Conservation (phyloP, 1,140 invertebrate species). For the Drosophila kepulauana region DNA sequence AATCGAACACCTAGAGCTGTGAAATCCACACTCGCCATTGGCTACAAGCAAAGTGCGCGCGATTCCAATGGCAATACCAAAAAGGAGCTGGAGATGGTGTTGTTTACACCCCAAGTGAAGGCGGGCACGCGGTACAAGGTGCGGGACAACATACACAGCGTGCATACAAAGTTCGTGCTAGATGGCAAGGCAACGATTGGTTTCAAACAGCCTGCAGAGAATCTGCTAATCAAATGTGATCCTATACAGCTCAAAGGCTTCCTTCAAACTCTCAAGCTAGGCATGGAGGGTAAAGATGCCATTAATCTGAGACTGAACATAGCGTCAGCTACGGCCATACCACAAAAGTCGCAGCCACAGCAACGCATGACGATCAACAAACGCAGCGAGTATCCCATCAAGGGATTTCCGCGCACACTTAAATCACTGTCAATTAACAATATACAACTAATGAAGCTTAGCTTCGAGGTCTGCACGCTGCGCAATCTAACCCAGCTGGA, state of each 20-base stretch:
- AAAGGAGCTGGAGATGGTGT: slow-evolving; percentile 87
- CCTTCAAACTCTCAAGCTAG: slow-evolving; percentile 88
- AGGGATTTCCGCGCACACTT: slow-evolving; percentile 88
- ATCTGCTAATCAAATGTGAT: slow-evolving; percentile 89
- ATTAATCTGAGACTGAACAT: slow-evolving; percentile 86
- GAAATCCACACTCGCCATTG: slow-evolving; percentile 88
- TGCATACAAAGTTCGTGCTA: slow-evolving; percentile 89
- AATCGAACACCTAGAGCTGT: slow-evolving; percentile 85
- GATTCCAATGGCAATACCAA: slow-evolving; percentile 65
- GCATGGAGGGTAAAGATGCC: slow-evolving; percentile 87
- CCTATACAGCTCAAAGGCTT: slow-evolving; percentile 89
- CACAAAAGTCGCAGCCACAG: slow-evolving; percentile 84
- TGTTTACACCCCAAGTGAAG: slow-evolving; percentile 89
- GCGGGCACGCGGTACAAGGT: slow-evolving; percentile 89
- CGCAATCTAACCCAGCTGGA: slow-evolving; percentile 89
- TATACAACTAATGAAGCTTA: slow-evolving; percentile 88
- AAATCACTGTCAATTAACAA: slow-evolving; percentile 85
- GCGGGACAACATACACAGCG: slow-evolving; percentile 87
- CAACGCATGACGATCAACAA: slow-evolving; percentile 88
- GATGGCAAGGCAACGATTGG: slow-evolving; percentile 91
- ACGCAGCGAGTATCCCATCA: slow-evolving; percentile 88
- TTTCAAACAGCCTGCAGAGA: slow-evolving; percentile 89
- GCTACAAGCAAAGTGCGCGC: slow-evolving; percentile 85
- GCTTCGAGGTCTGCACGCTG: slow-evolving; percentile 88
- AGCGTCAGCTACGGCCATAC: slow-evolving; percentile 85